These are phyloP conservation scores for Acromyrmex charruanus DNA, from an alignment of 1,140 invertebrate genomes.

Conservation along the genomic window DNA sequence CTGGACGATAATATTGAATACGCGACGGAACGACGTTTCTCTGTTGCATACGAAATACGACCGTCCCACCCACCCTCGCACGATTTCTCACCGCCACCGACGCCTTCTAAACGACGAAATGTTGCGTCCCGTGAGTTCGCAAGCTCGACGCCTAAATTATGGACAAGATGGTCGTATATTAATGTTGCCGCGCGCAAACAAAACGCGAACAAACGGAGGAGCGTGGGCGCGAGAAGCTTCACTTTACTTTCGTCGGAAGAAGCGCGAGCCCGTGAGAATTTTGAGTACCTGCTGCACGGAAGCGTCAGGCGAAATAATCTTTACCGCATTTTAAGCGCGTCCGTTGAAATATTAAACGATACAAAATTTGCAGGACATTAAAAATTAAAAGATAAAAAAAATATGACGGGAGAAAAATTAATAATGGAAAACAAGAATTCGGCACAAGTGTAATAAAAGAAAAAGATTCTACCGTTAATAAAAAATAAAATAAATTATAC, in stretches of 20 bases:
- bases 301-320: not conserved
- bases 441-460: not conserved
- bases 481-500: too few relatives aligned
- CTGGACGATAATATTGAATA: constrained; percentile 65
- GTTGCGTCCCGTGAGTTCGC: constrained; percentile 34
- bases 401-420: not conserved
- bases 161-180: constrained; percentile 38
- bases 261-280: constrained; percentile 40
- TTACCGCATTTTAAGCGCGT: not conserved
- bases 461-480: not conserved
- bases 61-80: not conserved
- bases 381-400: not conserved
- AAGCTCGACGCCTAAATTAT: constrained; percentile 44
- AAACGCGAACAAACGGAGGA: constrained; percentile 1
- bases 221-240: not conserved
- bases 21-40: constrained; percentile 31
- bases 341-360: not conserved
- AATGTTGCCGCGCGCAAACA: constrained; percentile 34
- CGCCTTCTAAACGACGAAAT: constrained; percentile 40
- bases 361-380: not conserved
- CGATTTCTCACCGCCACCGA: constrained; percentile 19
- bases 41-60: constrained; percentile 11
- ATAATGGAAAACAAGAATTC: not conserved
- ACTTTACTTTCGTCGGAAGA: constrained; percentile 17
- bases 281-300: constrained; percentile 18